phyloP scores from a whole-genome alignment of 2,797 vertebrate species.

The Chaunax sp. region DNA sequence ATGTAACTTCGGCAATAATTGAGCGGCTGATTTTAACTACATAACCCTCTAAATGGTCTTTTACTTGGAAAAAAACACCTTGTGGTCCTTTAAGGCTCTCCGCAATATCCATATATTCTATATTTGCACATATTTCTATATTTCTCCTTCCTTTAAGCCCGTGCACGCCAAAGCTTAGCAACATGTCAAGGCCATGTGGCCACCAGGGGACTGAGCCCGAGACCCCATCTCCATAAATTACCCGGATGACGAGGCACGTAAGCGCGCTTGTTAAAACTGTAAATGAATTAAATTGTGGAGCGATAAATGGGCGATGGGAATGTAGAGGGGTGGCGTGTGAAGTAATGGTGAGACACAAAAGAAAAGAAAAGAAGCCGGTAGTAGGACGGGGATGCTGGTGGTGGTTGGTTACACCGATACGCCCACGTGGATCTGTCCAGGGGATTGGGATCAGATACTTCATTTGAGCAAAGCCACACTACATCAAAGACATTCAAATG shows the following conservation, averaged over 20 bases:
- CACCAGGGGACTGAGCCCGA: conserved; percentile 64
- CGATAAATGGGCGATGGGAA: conserved; percentile 29
- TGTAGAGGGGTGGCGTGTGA: conserved; percentile 10
- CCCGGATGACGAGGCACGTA: conserved; percentile 78
- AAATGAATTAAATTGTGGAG: conserved; percentile 74
- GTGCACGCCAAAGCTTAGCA: conserved; percentile 45
- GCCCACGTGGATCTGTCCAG: conserved; percentile 72
- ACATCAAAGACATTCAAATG: conserved; percentile 83
- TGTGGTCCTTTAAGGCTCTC: neutral
- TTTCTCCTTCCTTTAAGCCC: conserved; percentile 26
- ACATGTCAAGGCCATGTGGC: conserved; percentile 58
- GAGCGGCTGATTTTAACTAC: neutral
- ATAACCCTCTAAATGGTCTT: neutral
- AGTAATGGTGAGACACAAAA: conserved; percentile 56
- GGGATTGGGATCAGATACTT: conserved; percentile 81
- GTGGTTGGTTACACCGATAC: conserved; percentile 68
- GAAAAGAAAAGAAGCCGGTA: conserved; percentile 48
- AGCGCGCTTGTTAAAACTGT: conserved; percentile 81
- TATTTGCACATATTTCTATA: neutral
- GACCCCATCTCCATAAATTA: conserved; percentile 85
- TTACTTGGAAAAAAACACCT: neutral
- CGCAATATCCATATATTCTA: too few relatives aligned
- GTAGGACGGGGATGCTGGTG: conserved; percentile 24
- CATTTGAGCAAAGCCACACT: conserved; percentile 77
- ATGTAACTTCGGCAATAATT: neutral